Evolutionary conservation across 1,140 invertebrate species (phyloP).

Genomic region (Heliconius eleuchia): DNA sequence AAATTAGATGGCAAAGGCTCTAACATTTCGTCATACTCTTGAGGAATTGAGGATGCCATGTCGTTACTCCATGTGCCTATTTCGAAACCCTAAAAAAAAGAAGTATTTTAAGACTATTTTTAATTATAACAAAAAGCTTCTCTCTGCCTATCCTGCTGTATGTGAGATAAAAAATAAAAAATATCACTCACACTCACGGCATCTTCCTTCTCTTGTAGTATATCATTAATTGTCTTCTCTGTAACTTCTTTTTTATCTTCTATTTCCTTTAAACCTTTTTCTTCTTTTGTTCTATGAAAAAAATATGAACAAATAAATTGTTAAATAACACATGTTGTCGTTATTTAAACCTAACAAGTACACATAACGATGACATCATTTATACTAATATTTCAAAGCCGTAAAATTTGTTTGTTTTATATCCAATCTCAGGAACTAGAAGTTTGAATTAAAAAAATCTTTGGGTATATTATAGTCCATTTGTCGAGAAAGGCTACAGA

Average conservation of each 20-base stretch:
- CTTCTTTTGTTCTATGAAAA: conserved; percentile 50
- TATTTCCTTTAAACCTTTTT: conserved; percentile 58
- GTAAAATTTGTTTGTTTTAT: too few species aligned
- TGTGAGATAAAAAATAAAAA: neutral
- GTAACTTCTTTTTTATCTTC: conserved; percentile 61
- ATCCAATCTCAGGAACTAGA: too few species aligned
- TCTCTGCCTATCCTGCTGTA: too few species aligned
- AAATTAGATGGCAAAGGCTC: conserved; percentile 79
- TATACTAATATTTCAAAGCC: too few species aligned
- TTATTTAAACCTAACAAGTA: too few species aligned
- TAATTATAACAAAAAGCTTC: too few species aligned
- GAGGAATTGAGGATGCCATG: conserved; percentile 84
- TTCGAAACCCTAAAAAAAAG: conserved; percentile 83
- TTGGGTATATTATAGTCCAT: too few species aligned
- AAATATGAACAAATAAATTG: too few species aligned
- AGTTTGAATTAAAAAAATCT: too few species aligned
- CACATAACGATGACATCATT: too few species aligned
- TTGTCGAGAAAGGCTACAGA: too few species aligned
- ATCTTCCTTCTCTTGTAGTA: conserved; percentile 78
- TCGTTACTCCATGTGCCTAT: conserved; percentile 96
- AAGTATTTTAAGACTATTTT: neutral
- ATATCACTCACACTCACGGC: conserved; percentile 57
- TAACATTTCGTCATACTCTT: conserved; percentile 68
- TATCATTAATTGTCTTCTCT: conserved; percentile 79
- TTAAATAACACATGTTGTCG: too few species aligned